Base-by-base conservation (phyloP, 1,140 invertebrate genomes). In the Danaus plexippus region DNA sequence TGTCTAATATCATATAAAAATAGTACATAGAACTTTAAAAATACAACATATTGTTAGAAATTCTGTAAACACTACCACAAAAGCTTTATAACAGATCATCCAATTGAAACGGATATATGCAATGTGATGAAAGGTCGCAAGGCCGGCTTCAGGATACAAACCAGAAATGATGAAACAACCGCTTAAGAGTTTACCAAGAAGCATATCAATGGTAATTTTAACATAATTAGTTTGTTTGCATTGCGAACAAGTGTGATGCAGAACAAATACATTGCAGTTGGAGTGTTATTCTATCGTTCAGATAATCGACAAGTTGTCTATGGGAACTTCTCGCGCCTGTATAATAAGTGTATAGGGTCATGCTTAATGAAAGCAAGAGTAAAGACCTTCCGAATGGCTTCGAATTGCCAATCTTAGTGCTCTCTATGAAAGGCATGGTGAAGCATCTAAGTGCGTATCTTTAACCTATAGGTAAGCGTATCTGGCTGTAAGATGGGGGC, bases 121-220 rank as follows among this genome's bases (percentile, higher is more conserved):
- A 75, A 77, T 81, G 74, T 69, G 67, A 78, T 79, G 77, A 73
- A 63, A 62, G 57, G 67, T 71, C 74, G 77, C 74, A 75, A 81
- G 75, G 73, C 68, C 58, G 61, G 69, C 61, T 52, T 51, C 52
- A 71, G 67, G 75, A 66, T 82, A 81, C 76, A 77, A 79, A 83
- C 80, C 80, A 80, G 61, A 77, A 75, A 78, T 77, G 73, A 83
- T 77, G 64, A 72, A 67, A 73, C 63, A 74, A 79, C 80, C 84
- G 84, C 83, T 75, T 75, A 81, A 87, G 84, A 87, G 84, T 87
- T 82, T 74, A 87, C 84, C 84, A 87, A 87, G 84, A 87, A 85
- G 84, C 81, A 81, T 64, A 69, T 80, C 74, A 67, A 75, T 75
- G 74, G 68, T 68, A 71, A 65, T 61, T 58, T 64, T 48, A 64